A percentile compares a stretch with the other conserved stretches of the same genome.
Evolutionary conservation across 1,140 invertebrate genomes (phyloP).

Genomic region (Neodiprion virginianus): DNA sequence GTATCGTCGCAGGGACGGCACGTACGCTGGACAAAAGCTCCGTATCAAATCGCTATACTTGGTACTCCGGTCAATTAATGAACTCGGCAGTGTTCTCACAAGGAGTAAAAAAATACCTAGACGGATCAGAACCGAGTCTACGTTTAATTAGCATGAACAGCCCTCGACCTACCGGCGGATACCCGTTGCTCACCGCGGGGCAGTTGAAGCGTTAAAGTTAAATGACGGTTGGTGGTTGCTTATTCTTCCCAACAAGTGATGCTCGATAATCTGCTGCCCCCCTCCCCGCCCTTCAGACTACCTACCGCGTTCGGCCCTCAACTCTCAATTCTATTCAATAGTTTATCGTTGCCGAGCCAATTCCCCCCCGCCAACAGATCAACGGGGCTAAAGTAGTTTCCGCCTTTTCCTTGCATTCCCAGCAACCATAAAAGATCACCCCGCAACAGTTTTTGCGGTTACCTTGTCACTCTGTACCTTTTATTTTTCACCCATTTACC

Average conservation of each 20-base stretch:
- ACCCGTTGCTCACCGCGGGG: constrained; percentile 40
- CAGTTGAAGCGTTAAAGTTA: constrained; percentile 64
- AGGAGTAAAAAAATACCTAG: neutral
- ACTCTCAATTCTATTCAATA: constrained; percentile 51
- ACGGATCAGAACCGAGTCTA: neutral
- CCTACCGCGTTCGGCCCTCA: constrained; percentile 8
- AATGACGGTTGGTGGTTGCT: constrained; percentile 63
- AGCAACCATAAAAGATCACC: too few species aligned
- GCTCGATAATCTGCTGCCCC: constrained; percentile 58
- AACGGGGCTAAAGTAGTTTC: constrained; percentile 29
- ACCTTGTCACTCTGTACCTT: too few species aligned
- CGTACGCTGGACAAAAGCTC: too few species aligned
- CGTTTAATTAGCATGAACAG: constrained; percentile 61
- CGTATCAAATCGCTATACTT: neutral
- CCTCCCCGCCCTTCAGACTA: constrained; percentile 33
- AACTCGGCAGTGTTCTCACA: neutral
- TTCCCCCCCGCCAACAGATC: constrained; percentile 57
- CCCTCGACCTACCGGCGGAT: constrained; percentile 38
- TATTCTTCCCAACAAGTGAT: constrained; percentile 63
- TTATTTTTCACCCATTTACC: neutral
- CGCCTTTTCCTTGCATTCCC: neutral
- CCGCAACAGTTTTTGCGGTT: too few species aligned
- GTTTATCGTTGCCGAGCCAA: constrained; percentile 56
- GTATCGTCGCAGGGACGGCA: too few species aligned
- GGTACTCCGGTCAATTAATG: neutral